Percentiles rank a stretch among this genome's conserved stretches.
These are phyloP conservation scores for Microtus obscurus DNA, from an alignment of 2,797 vertebrate genomes.

Conservation along the genomic window DNA sequence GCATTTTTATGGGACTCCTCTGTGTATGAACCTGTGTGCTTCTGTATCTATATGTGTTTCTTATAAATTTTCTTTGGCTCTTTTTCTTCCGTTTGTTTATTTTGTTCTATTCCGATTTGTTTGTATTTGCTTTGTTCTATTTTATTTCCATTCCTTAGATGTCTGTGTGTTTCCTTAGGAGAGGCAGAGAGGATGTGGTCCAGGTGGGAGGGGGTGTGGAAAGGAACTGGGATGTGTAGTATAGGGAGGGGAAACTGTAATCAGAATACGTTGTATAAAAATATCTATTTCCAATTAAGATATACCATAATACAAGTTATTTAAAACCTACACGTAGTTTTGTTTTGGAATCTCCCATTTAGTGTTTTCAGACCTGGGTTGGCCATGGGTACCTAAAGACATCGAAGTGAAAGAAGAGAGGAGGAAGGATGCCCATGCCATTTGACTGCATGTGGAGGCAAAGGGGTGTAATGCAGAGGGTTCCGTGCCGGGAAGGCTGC, in stretches of 20 bases:
- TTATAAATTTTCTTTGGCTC: background rate
- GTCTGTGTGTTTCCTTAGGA: background rate
- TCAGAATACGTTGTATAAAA: background rate
- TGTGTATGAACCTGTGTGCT: too few species aligned
- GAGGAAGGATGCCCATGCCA: rapidly evolving
- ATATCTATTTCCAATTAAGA: background rate
- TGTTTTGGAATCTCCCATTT: background rate
- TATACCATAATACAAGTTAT: background rate
- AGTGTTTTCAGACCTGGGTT: background rate
- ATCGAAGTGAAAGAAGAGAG: too few species aligned
- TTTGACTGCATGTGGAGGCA: rapidly evolving
- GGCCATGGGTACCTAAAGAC: background rate
- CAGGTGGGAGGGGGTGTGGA: background rate
- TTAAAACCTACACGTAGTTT: background rate
- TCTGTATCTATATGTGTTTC: background rate
- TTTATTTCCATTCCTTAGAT: background rate
- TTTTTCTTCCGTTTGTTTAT: background rate
- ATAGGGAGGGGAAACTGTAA: too few species aligned
- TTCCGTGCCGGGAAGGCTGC: too few species aligned
- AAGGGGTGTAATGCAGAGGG: rapidly evolving
- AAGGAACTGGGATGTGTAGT: background rate
- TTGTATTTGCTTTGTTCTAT: background rate
- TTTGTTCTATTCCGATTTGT: background rate
- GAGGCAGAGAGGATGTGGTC: background rate
- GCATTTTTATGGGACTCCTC: background rate